phyloP scores from a whole-genome alignment of 2,797 vertebrate species.

The Sebastiscus tertius region DNA sequence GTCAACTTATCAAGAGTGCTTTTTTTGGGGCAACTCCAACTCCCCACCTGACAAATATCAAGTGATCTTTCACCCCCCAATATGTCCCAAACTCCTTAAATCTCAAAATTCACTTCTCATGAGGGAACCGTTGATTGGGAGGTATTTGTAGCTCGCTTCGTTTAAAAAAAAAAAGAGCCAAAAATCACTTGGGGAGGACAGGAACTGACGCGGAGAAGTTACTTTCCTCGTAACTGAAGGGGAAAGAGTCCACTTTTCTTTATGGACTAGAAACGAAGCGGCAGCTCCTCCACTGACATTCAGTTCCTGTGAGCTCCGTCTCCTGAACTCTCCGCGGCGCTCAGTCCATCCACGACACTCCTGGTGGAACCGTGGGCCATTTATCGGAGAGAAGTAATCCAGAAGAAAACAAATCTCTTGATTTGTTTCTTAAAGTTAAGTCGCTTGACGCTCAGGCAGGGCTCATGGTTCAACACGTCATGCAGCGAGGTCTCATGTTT shows the following conservation, averaged over 20 bases:
- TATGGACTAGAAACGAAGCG: conserved; percentile 33
- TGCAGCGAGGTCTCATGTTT: conserved; percentile 89
- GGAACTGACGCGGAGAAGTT: conserved; percentile 59
- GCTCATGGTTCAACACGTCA: conserved; percentile 91
- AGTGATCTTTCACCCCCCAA: conserved; percentile 49
- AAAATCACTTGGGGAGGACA: conserved; percentile 68
- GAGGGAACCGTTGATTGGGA: conserved; percentile 62
- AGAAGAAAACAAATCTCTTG: conserved; percentile 79
- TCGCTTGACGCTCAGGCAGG: conserved; percentile 64
- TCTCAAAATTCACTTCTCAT: conserved; percentile 42
- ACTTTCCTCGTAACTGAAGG: conserved; percentile 42
- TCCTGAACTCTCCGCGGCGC: conserved; percentile 42
- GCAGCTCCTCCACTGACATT: conserved; percentile 46
- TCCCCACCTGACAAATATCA: conserved; percentile 49
- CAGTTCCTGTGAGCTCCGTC: conserved; percentile 64
- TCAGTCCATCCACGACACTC: conserved; percentile 42
- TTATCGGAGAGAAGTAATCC: conserved; percentile 71
- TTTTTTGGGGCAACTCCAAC: conserved; percentile 36
- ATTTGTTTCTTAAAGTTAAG: conserved; percentile 64
- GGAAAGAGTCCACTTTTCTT: conserved; percentile 56
- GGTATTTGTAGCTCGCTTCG: conserved; percentile 42
- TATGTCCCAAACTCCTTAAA: conserved; percentile 50
- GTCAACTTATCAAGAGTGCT: conserved; percentile 47
- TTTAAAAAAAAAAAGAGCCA: conserved; percentile 13
- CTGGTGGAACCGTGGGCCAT: conserved; percentile 50